Evolutionary conservation across 2,113 vertebrate genomes (phyloP).

Genomic region (Talpa occidentalis): DNA sequence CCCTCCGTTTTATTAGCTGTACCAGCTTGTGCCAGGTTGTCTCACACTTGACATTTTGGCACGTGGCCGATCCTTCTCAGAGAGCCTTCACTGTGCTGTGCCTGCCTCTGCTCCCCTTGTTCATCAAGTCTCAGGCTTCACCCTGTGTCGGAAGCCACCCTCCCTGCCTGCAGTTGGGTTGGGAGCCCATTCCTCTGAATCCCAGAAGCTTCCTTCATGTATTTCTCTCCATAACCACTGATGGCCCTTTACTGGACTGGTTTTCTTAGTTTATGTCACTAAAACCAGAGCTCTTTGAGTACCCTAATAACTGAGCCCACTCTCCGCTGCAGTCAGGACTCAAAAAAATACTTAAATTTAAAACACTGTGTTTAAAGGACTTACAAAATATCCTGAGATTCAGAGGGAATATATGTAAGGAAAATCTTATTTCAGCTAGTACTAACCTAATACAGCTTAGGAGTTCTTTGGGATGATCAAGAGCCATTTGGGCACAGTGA

Average conservation of each 20-base stretch:
- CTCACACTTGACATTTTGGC: background rate
- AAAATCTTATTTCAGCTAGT: background rate
- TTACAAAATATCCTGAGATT: background rate
- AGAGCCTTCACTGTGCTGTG: background rate
- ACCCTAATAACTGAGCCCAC: background rate
- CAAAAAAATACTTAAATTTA: background rate
- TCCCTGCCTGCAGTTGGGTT: background rate
- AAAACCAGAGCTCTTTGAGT: slow-evolving; percentile 12
- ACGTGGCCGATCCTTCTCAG: background rate
- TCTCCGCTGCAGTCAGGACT: background rate
- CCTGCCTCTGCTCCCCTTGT: background rate
- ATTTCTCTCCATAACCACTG: background rate
- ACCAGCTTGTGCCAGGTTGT: background rate
- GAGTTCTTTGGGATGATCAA: background rate
- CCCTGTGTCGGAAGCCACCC: background rate
- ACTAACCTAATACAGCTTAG: background rate
- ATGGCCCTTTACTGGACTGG: background rate
- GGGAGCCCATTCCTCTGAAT: background rate
- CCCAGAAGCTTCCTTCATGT: background rate
- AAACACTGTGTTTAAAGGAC: background rate
- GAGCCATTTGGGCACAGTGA: slow-evolving; percentile 23
- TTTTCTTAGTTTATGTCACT: background rate
- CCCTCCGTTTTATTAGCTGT: background rate
- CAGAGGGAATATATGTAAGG: background rate
- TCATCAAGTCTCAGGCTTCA: background rate